A percentile compares a stretch with the other conserved stretches of the same genome.
phyloP scores from a whole-genome alignment of 2,888 invertebrate genomes.

The Thera obeliscata region DNA sequence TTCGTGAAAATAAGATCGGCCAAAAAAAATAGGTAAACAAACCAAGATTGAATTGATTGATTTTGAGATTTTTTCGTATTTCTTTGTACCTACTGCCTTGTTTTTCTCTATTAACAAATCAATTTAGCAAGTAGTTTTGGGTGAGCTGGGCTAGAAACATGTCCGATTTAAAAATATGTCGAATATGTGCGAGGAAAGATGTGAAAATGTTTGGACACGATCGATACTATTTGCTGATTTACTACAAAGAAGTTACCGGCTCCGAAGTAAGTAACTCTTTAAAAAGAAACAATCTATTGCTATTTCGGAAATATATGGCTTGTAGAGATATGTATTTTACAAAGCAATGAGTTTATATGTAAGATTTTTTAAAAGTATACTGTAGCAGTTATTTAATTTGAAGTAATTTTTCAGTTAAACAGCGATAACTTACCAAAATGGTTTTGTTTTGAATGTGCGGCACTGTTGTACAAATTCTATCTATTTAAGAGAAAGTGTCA shows the following conservation, averaged over 20 bases:
- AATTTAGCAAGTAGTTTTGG: not conserved
- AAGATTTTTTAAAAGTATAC: not conserved
- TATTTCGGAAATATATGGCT: not conserved
- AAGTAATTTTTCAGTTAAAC: constrained; percentile 46
- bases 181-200: constrained; percentile 64
- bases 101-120: no score
- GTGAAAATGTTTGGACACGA: constrained; percentile 60
- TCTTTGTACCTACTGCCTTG: no score
- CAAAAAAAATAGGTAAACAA: no score
- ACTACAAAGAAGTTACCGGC: constrained; percentile 68
- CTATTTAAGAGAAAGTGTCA: constrained; percentile 73
- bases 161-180: constrained; percentile 62
- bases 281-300: not conserved
- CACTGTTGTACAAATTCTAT: constrained; percentile 65
- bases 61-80: no score
- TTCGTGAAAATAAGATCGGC: no score
- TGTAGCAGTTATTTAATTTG: no score
- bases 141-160: constrained; percentile 37
- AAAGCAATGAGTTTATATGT: no score
- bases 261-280: constrained; percentile 54
- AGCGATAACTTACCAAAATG: constrained; percentile 63
- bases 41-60: no score
- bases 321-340: no score
- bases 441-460: constrained; percentile 72
- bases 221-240: constrained; percentile 59